Percentiles rank a stretch among this genome's conserved stretches.
phyloP scores from a whole-genome alignment of 2,113 vertebrate species.

The Solenodon paradoxus region DNA sequence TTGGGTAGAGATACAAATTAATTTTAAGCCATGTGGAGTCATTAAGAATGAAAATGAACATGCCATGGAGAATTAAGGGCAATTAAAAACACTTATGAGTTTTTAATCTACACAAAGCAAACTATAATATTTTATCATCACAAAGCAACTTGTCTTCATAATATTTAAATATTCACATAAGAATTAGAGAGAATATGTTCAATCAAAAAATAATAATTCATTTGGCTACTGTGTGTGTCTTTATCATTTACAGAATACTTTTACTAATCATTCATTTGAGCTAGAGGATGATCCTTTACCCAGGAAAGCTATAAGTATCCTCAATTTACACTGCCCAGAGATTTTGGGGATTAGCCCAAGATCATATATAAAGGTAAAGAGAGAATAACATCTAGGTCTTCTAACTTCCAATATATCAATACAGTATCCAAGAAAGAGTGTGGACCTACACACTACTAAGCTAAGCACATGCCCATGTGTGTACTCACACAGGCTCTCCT shows the following conservation, averaged over 20 bases:
- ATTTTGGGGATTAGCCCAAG: not conserved
- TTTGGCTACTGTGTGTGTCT: not conserved
- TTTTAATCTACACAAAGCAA: conserved; percentile 56
- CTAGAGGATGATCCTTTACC: not conserved
- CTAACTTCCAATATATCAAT: not conserved
- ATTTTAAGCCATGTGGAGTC: conserved; percentile 42
- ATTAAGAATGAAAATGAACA: conserved; percentile 61
- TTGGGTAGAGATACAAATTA: conserved; percentile 50
- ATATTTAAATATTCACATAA: conserved; percentile 49
- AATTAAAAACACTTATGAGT: conserved; percentile 62
- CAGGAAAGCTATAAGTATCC: not conserved
- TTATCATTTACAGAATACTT: conserved; percentile 34
- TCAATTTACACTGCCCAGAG: not conserved
- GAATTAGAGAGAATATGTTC: conserved; percentile 44
- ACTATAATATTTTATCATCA: conserved; percentile 56
- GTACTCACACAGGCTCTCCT: not conserved
- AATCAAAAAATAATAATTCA: conserved; percentile 41
- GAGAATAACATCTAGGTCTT: not conserved
- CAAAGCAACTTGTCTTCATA: conserved; percentile 44
- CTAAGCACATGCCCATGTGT: not conserved
- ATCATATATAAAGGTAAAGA: not conserved
- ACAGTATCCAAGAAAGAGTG: not conserved
- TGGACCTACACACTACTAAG: not conserved
- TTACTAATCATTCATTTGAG: not conserved
- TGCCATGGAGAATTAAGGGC: conserved; percentile 37